Percentiles rank a stretch among this genome's conserved stretches.
Conservation (phyloP, 2,113 vertebrate species). For the Serinus canaria region DNA sequence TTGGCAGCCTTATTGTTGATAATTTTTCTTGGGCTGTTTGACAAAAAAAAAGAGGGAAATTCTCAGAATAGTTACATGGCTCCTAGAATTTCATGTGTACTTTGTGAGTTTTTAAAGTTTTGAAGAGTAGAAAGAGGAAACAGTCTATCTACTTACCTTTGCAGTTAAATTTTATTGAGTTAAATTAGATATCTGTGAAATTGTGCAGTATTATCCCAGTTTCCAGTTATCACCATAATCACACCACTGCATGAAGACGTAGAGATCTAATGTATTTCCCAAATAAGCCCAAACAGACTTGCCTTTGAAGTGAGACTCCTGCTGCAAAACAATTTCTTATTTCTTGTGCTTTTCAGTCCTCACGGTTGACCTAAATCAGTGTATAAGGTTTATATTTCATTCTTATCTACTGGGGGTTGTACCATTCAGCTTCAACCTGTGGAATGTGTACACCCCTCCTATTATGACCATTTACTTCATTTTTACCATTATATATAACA, state of each 20-base stretch:
- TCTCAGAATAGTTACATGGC: not conserved
- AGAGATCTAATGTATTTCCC: not conserved
- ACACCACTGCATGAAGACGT: not conserved
- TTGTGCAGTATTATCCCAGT: not conserved
- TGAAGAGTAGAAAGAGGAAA: not conserved
- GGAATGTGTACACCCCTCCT: not conserved
- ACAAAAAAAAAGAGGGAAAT: not conserved
- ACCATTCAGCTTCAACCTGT: not conserved
- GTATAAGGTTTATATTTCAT: not conserved
- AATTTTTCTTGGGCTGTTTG: not conserved
- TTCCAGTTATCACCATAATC: not conserved
- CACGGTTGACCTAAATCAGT: not conserved
- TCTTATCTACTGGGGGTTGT: not conserved
- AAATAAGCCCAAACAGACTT: not conserved
- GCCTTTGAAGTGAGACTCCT: not conserved
- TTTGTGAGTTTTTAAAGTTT: not conserved
- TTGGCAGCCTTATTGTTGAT: rapidly evolving
- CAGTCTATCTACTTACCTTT: not conserved
- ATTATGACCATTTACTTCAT: not conserved
- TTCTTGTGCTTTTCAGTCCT: not conserved
- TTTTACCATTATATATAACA: not conserved
- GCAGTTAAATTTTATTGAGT: not conserved
- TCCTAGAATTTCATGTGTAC: not conserved
- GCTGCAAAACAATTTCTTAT: not conserved
- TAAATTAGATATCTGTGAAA: not conserved